Base-by-base conservation (phyloP, 2,888 invertebrate species). In the Lasioglossum pauxillum region DNA sequence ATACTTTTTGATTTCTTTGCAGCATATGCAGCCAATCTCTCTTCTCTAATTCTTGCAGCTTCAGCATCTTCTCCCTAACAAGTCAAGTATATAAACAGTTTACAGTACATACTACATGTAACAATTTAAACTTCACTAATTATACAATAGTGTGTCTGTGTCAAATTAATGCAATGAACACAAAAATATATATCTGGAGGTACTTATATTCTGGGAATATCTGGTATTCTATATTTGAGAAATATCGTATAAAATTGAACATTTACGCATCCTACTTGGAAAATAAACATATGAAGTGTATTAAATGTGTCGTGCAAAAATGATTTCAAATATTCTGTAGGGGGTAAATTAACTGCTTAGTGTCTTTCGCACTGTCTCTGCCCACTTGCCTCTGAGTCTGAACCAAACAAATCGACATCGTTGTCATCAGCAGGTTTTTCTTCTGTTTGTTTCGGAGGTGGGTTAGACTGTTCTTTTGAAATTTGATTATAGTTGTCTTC, bases 1-100 rank as follows among this genome's bases (percentile, higher is more conserved):
- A 93, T 95, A 97, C 97, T 99, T 95, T 98, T 98, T 8, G 98
- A 96, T 96, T 99, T 99, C 95, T 98, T 99, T 5, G 97, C 98
- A 93, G 97, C 97, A 95, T 99, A 99, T 73, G 98, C 98, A 87
- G 98, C 97, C 80, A 99, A 96, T 82, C 99, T 96, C 95, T 98
- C 97, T 94, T 98, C 98, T 94, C 97, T 97, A 92, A 97, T 95
- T 96, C 96, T 97, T 86, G 96, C 97, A 82, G 97, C 97, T 87
- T 97, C 98, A 88, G 97, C 98, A 91, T 96, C 96, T 95, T 96
- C 97, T 93, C 97, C 98, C 95, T 97, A 85, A 35, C 46, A 80
- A 89, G 80, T 86, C 72, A 88, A 83, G 84, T 83, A 77, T 81
- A 82, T 83, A 75, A 88, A 81, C 74, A 84, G 75, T 81, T 86